A percentile compares a stretch with the other conserved stretches of the same genome.
These are phyloP conservation scores for Chrysotoxum bicinctum DNA, from an alignment of 2,888 invertebrate genomes.

Conservation along the genomic window DNA sequence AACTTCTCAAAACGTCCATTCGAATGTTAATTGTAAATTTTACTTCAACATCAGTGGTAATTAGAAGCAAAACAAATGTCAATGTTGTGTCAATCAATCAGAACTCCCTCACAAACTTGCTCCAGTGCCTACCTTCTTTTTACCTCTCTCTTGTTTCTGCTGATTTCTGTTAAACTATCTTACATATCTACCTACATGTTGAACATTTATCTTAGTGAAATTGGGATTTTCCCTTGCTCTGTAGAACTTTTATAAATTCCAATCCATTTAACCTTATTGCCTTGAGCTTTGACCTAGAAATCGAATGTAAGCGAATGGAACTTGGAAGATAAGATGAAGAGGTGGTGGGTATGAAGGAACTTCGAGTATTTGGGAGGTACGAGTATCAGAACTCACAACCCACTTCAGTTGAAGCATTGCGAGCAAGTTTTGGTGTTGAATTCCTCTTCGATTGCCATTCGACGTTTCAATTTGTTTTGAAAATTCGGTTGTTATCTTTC, in stretches of 20 bases:
- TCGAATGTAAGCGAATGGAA: conserved; percentile 50
- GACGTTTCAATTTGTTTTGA: conserved; percentile 67
- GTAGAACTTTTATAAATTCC: conserved; percentile 33
- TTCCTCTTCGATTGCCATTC: conserved; percentile 62
- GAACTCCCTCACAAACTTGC: conserved; percentile 22
- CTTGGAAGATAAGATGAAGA: not conserved
- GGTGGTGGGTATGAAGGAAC: not conserved
- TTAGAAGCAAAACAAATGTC: conserved; percentile 19
- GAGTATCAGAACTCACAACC: conserved; percentile 1
- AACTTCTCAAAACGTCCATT: not conserved
- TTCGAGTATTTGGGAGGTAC: not conserved
- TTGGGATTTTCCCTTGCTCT: conserved; percentile 23
- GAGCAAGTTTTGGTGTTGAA: conserved; percentile 50
- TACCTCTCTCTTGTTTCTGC: not conserved
- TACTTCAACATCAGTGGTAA: not conserved
- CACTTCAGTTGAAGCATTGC: conserved; percentile 28
- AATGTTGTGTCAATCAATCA: conserved; percentile 35
- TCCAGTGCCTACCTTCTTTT: not conserved
- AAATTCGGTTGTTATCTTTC: conserved; percentile 43
- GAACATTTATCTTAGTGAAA: conserved; percentile 38
- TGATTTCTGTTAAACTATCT: not conserved
- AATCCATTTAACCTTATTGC: conserved; percentile 61
- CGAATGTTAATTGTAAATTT: not conserved
- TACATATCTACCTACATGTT: conserved; percentile 7
- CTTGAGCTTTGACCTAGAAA: conserved; percentile 35